phyloP scores from a whole-genome alignment of 2,888 invertebrate species.

The Silvanus unidentatus region DNA sequence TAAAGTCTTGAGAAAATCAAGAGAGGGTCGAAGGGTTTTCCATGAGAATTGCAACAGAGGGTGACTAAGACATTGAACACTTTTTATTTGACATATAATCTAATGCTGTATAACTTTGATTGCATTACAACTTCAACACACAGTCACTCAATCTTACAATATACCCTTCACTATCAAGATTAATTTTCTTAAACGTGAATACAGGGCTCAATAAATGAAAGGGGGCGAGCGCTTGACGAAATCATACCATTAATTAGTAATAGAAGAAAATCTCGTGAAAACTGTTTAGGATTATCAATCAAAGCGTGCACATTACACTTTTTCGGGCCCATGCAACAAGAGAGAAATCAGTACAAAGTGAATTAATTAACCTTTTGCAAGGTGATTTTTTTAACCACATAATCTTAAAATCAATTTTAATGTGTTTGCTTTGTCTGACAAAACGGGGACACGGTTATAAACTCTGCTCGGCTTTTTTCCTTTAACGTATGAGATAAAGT shows the following conservation, averaged over 20 bases:
- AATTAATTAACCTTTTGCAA: neutral
- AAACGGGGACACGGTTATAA: neutral
- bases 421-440: neutral
- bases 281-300: neutral
- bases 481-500: neutral
- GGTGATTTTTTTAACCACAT: neutral
- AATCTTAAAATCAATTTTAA: conserved; percentile 1
- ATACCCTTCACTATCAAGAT: conserved; percentile 1
- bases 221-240: too few relatives aligned
- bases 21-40: conserved; percentile 26
- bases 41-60: conserved; percentile 25
- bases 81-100: conserved; percentile 34
- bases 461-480: conserved; percentile 1
- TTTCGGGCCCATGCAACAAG: neutral
- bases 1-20: conserved; percentile 29
- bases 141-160: neutral
- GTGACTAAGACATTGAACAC: conserved; percentile 32
- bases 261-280: too few relatives aligned
- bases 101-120: conserved; percentile 33
- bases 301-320: neutral
- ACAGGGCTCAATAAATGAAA: too few relatives aligned
- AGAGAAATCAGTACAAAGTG: neutral
- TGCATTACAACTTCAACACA: conserved; percentile 16
- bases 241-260: too few relatives aligned
- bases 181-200: neutral